Conservation (phyloP, 2,888 invertebrate genomes). For the Lutraria lutraria region DNA sequence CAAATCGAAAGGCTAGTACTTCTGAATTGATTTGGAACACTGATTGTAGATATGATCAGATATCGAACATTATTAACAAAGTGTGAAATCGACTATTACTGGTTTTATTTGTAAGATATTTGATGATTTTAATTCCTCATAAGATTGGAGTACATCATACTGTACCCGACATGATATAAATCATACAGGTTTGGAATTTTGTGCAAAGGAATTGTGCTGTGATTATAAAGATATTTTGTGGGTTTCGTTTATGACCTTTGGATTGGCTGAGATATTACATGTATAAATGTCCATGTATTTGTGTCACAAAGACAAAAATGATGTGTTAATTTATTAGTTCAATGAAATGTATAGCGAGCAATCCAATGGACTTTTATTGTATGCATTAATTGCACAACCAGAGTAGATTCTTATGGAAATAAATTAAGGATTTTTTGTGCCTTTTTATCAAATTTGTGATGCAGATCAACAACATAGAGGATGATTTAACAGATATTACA, state of each 20-base stretch:
- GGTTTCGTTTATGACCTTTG: background rate
- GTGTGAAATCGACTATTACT: background rate
- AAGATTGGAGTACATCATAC: background rate
- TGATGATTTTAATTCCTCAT: background rate
- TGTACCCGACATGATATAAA: background rate
- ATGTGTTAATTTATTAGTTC: background rate
- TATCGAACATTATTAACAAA: background rate
- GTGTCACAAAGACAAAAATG: background rate
- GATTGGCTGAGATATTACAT: background rate
- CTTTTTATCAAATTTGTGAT: slow-evolving; percentile 29
- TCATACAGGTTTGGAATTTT: background rate
- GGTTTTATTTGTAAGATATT: background rate
- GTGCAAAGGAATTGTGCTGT: background rate
- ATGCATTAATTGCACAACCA: background rate
- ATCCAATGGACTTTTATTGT: background rate
- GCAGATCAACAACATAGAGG: slow-evolving; percentile 59
- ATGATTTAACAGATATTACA: slow-evolving; percentile 59
- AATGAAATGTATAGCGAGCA: background rate
- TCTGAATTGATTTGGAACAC: background rate
- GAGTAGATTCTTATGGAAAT: too few relatives aligned
- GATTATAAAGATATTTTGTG: background rate
- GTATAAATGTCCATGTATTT: too few relatives aligned
- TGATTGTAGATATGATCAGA: background rate
- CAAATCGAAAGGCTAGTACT: background rate
- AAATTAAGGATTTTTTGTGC: background rate